Conservation (phyloP, 2,113 vertebrate genomes). For the Campylorhamphus procurvoides region DNA sequence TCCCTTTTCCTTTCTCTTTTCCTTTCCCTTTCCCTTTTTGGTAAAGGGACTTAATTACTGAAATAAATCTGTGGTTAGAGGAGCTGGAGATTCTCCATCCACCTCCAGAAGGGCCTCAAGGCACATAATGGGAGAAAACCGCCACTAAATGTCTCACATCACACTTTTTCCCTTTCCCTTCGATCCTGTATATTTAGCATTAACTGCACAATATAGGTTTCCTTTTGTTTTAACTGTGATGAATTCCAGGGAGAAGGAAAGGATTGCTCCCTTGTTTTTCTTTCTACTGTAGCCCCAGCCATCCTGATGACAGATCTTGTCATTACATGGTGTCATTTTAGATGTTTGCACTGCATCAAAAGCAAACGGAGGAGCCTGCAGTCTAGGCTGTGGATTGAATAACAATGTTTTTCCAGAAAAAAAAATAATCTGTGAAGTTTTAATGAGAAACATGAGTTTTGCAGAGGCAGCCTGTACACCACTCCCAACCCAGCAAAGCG, state of each 20-base stretch:
- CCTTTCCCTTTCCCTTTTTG: not conserved
- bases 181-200: not conserved
- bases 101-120: not conserved
- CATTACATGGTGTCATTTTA: constrained; percentile 51
- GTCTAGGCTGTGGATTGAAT: constrained; percentile 52
- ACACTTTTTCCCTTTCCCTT: not conserved
- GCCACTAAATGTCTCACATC: not conserved
- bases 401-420: constrained; percentile 50
- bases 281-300: constrained; percentile 35
- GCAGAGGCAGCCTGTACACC: not conserved
- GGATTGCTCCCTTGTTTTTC: not conserved
- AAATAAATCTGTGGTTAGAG: not conserved
- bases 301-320: constrained; percentile 53
- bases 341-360: constrained; percentile 66
- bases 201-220: not conserved
- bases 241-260: constrained; percentile 9
- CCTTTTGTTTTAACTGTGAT: constrained; percentile 30
- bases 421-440: constrained; percentile 39
- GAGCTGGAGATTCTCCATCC: not conserved
- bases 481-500: rapidly evolving
- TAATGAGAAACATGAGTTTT: constrained; percentile 44
- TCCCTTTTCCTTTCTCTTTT: not conserved
- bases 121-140: not conserved
- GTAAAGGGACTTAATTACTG: not conserved
- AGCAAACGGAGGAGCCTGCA: constrained; percentile 63